Evolutionary conservation across 1,140 invertebrate genomes (phyloP).

Genomic region (Neotoxoptera formosana): DNA sequence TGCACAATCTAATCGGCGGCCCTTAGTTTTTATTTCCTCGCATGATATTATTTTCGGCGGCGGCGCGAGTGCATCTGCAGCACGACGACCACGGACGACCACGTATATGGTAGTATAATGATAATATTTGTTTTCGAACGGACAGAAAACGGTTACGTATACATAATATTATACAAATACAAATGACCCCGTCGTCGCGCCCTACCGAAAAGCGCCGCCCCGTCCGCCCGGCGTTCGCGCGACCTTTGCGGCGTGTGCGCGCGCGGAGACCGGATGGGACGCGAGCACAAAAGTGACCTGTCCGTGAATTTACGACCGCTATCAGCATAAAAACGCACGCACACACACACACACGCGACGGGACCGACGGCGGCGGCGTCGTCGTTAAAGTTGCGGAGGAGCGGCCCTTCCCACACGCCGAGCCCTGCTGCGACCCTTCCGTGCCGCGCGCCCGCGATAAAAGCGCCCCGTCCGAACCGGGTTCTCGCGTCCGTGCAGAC

Average conservation of each 20-base stretch:
- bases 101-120: neutral
- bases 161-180: neutral
- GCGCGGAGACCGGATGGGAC: neutral
- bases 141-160: neutral
- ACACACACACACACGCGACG: neutral
- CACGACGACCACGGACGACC: neutral
- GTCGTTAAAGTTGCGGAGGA: neutral
- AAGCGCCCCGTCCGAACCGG: neutral
- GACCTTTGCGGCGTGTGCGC: neutral
- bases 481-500: neutral
- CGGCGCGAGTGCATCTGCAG: neutral
- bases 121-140: neutral
- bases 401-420: neutral
- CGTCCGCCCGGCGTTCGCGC: neutral
- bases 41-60: too few relatives aligned
- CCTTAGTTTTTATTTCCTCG: neutral
- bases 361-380: neutral
- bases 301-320: constrained; percentile 26
- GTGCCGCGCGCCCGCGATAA: neutral
- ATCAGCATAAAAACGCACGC: constrained; percentile 36
- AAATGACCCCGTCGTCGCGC: neutral
- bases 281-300: neutral
- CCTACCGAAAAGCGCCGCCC: too few relatives aligned
- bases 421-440: too few relatives aligned
- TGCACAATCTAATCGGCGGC: neutral